These are phyloP conservation scores for Chinchilla lanigera DNA, from an alignment of 2,113 vertebrate species.

Conservation along the genomic window DNA sequence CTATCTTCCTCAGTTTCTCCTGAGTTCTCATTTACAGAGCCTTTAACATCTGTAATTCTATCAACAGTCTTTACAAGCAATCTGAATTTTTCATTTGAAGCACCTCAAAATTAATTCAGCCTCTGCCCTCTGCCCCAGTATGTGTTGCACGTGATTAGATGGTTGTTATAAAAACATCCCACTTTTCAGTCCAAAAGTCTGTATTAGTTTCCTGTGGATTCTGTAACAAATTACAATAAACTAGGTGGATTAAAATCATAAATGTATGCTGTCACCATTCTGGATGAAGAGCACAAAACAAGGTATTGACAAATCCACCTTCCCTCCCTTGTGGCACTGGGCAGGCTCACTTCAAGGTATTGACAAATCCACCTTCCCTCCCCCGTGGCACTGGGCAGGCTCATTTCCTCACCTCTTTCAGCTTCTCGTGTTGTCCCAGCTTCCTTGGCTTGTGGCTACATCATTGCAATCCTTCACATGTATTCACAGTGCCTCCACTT, in stretches of 20 bases:
- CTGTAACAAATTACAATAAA: background rate
- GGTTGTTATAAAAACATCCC: background rate
- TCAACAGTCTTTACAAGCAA: background rate
- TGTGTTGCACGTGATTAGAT: background rate
- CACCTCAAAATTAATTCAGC: background rate
- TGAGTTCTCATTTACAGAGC: background rate
- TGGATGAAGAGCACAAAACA: background rate
- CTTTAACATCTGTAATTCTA: background rate
- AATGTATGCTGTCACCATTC: background rate
- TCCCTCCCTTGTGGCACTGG: too few relatives aligned
- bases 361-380: too few relatives aligned
- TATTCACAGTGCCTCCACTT: background rate
- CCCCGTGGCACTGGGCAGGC: too few relatives aligned
- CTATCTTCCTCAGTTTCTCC: background rate
- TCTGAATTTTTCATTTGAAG: background rate
- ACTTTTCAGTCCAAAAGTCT: background rate
- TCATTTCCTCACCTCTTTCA: background rate
- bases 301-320: too few relatives aligned
- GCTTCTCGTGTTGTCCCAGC: background rate
- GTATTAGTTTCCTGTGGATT: background rate
- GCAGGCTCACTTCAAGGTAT: background rate
- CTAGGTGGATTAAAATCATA: background rate
- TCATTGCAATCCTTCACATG: rapidly evolving
- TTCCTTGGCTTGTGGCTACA: background rate
- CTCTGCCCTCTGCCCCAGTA: background rate